Conservation (phyloP, 2,797 vertebrate genomes). For the Oreochromis mossambicus region DNA sequence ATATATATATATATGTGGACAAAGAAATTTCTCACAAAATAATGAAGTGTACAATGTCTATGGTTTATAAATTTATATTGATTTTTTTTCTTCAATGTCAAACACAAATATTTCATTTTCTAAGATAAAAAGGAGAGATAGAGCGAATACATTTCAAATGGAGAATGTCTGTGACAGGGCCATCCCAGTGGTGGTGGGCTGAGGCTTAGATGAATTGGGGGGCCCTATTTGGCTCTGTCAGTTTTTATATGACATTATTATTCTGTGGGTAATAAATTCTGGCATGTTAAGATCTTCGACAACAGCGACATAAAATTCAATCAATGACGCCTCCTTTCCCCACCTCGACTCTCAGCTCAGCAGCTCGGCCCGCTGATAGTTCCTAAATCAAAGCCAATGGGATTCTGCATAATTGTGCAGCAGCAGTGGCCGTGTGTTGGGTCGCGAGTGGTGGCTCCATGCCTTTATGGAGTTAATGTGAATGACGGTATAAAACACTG, state of each 20-base stretch:
- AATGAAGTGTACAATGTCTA: conserved; percentile 53
- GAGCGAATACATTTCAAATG: conserved; percentile 53
- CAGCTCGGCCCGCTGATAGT: conserved; percentile 55
- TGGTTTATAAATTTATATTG: conserved; percentile 69
- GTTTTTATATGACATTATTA: conserved; percentile 85
- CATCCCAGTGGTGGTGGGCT: conserved; percentile 7
- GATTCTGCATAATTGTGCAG: conserved; percentile 77
- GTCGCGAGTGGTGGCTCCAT: conserved; percentile 28
- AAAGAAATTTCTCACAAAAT: conserved; percentile 57
- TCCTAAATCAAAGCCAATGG: conserved; percentile 75
- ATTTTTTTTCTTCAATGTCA: conserved; percentile 67
- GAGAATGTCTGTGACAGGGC: conserved; percentile 36
- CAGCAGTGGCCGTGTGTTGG: conserved; percentile 31
- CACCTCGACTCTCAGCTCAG: conserved; percentile 32
- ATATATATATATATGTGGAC: neutral
- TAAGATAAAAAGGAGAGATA: conserved; percentile 15
- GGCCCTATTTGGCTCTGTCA: conserved; percentile 66
- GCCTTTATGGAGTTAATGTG: conserved; percentile 64
- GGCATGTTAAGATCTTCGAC: conserved; percentile 82
- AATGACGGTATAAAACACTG: conserved; percentile 43
- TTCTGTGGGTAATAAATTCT: conserved; percentile 81
- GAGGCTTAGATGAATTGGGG: conserved; percentile 49
- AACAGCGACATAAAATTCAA: conserved; percentile 83
- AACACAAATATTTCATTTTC: conserved; percentile 74
- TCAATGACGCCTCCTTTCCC: conserved; percentile 72